phyloP scores from a whole-genome alignment of 1,140 invertebrate species.

The Heliothis subflexa region DNA sequence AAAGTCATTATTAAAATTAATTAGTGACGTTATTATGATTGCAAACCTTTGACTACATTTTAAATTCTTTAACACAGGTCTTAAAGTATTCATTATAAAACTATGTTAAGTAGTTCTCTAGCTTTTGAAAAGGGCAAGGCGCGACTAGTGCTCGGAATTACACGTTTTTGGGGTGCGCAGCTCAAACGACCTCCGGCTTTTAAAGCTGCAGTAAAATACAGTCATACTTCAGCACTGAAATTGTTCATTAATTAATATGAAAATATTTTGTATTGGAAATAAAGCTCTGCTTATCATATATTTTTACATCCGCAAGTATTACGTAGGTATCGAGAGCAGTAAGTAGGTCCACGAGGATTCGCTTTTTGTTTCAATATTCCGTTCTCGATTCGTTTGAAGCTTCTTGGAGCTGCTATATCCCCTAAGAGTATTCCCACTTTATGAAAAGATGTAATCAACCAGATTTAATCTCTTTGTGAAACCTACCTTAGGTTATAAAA shows the following conservation, averaged over 20 bases:
- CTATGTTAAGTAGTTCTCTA: conserved; percentile 34
- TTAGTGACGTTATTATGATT: not conserved
- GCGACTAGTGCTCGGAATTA: conserved; percentile 12
- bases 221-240: not conserved
- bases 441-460: not conserved
- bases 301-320: conserved; percentile 5
- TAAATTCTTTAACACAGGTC: not conserved
- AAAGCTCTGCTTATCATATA: not conserved
- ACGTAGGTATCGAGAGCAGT: conserved; percentile 1
- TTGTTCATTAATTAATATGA: too few relatives aligned
- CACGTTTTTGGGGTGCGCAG: conserved; percentile 18
- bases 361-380: conserved; percentile 20
- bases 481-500: too few relatives aligned
- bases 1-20: not conserved
- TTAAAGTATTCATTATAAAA: conserved; percentile 13
- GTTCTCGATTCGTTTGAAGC: conserved; percentile 22
- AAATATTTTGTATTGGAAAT: conserved; percentile 9
- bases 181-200: not conserved
- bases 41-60: not conserved
- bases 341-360: conserved; percentile 23
- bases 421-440: not conserved
- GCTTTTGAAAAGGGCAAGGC: conserved; percentile 18
- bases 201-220: not conserved
- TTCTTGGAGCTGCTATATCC: not conserved
- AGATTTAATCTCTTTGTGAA: not conserved